Percentiles rank a stretch among this genome's conserved stretches.
Conservation (phyloP, 2,113 vertebrate species). For the Prunella fulvescens region DNA sequence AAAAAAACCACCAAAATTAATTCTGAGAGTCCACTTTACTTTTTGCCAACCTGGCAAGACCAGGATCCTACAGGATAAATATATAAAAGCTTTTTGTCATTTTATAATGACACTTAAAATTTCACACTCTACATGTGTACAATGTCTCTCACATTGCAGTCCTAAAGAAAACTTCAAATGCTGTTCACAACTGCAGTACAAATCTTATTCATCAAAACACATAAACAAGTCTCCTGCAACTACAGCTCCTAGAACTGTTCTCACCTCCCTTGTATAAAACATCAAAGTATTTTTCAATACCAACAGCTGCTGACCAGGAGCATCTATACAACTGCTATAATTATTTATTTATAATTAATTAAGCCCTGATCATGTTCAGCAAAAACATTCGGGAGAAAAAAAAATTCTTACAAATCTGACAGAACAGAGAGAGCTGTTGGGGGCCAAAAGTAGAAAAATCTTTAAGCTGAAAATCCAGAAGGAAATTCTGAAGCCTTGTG, state of each 20-base stretch:
- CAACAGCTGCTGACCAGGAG: conserved; percentile 30
- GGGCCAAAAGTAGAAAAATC: background rate
- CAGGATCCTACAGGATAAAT: background rate
- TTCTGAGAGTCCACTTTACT: background rate
- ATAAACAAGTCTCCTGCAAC: background rate
- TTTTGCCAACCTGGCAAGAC: background rate
- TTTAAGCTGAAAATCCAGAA: background rate
- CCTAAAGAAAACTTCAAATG: background rate
- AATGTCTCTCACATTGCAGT: background rate
- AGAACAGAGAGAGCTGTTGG: background rate
- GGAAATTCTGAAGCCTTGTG: background rate
- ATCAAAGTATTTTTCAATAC: conserved; percentile 23
- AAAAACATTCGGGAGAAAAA: background rate
- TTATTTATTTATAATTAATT: conserved; percentile 29
- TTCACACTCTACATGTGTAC: too few relatives aligned
- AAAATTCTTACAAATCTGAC: background rate
- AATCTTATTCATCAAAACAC: background rate
- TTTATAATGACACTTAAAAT: background rate
- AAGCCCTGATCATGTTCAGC: background rate
- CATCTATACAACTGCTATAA: background rate
- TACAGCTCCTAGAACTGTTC: background rate
- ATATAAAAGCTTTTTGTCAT: background rate
- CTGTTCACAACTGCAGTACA: background rate
- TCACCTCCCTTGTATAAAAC: background rate
- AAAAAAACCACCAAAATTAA: background rate